phyloP scores from a whole-genome alignment of 1,140 invertebrate genomes.

The Pseudobourletiella spinata region DNA sequence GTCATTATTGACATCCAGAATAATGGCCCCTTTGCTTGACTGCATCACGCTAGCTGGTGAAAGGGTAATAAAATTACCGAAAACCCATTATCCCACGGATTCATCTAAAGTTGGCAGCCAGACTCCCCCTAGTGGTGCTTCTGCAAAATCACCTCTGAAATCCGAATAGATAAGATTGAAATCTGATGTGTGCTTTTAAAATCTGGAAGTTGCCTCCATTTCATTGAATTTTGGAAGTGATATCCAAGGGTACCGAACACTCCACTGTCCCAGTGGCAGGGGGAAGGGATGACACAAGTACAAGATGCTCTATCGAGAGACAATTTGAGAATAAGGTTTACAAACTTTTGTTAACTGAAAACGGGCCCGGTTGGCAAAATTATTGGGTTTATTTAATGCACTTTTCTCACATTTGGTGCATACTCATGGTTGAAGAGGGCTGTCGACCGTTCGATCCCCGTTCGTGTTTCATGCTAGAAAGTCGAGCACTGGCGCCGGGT shows the following conservation, averaged over 20 bases:
- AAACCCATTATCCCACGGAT: conserved; percentile 70
- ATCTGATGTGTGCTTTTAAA: too few species aligned
- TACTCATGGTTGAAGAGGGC: conserved; percentile 59
- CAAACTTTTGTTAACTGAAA: too few species aligned
- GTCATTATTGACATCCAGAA: too few species aligned
- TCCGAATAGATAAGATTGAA: too few species aligned
- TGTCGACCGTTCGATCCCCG: conserved; percentile 59
- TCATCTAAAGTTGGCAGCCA: conserved; percentile 59
- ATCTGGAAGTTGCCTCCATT: conserved; percentile 51
- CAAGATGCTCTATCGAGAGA: conserved; percentile 62
- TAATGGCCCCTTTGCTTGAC: too few species aligned
- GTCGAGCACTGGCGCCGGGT: conserved; percentile 61
- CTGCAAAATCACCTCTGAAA: conserved; percentile 62
- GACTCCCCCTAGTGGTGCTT: conserved; percentile 51
- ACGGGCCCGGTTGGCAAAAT: too few species aligned
- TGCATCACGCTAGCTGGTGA: too few species aligned
- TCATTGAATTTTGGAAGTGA: conserved; percentile 71
- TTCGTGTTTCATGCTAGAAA: conserved; percentile 51
- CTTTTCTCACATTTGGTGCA: conserved; percentile 55
- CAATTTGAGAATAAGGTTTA: too few species aligned
- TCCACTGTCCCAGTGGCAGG: conserved; percentile 52
- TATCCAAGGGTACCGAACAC: conserved; percentile 57
- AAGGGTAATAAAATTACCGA: conserved; percentile 50
- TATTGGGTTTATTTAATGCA: too few species aligned
- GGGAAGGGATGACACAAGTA: conserved; percentile 81